Evolutionary conservation across 2,888 invertebrate genomes (phyloP).

Genomic region (Pediacus dermestoides): DNA sequence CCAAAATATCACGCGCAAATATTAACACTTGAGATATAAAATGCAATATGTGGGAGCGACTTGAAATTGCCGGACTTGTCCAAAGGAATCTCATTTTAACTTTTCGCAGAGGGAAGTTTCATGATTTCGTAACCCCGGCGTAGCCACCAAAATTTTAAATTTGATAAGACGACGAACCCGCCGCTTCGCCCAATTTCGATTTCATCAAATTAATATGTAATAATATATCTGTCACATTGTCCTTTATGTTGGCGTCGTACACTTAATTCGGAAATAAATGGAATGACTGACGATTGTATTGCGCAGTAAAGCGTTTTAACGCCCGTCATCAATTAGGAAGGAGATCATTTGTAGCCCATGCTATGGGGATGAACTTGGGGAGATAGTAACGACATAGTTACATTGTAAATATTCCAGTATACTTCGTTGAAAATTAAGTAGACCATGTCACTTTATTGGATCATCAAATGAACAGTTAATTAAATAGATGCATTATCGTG

Average conservation of each 20-base stretch:
- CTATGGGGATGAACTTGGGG: constrained; percentile 22
- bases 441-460: constrained; percentile 21
- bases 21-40: constrained; percentile 43
- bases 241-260: constrained; percentile 14
- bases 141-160: no score
- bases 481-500: constrained; percentile 7
- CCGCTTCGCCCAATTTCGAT: no score
- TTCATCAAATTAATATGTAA: no score
- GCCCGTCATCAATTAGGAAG: constrained; percentile 24
- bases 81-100: no score
- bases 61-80: no score
- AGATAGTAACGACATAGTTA: constrained; percentile 16
- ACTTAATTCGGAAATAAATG: constrained; percentile 20
- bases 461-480: constrained; percentile 20
- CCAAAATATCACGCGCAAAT: constrained; percentile 40
- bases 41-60: constrained; percentile 3
- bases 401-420: constrained; percentile 23
- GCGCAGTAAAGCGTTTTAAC: constrained; percentile 20
- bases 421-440: constrained; percentile 20
- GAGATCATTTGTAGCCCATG: constrained; percentile 22
- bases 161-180: no score
- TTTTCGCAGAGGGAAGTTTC: no score
- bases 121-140: no score
- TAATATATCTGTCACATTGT: no score
- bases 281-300: constrained; percentile 20